Conservation (phyloP, 2,113 vertebrate genomes). For the Taurulus bubalis region DNA sequence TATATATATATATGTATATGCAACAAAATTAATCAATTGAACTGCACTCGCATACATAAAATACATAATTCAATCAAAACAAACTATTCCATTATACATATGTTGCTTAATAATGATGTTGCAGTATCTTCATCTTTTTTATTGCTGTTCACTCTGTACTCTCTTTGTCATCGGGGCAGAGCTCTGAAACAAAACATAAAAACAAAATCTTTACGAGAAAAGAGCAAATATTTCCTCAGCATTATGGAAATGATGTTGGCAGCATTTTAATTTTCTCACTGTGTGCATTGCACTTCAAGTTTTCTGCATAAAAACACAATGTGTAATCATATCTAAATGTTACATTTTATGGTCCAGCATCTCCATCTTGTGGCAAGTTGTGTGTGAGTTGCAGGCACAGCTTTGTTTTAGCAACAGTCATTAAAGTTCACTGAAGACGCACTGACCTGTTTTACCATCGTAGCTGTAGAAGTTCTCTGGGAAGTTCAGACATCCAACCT, state of each 20-base stretch:
- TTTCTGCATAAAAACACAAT: not conserved
- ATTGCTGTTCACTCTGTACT: slow-evolving; percentile 42
- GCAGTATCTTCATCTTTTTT: not conserved
- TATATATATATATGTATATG: too few relatives aligned
- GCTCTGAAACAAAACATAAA: slow-evolving; percentile 65
- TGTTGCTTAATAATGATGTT: slow-evolving; percentile 16
- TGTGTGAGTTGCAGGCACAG: not conserved
- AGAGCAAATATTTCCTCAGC: not conserved
- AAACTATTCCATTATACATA: slow-evolving; percentile 7
- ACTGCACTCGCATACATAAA: not conserved
- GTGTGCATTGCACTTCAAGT: not conserved
- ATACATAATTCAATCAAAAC: slow-evolving; percentile 9
- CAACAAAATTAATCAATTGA: slow-evolving; percentile 10
- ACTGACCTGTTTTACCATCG: slow-evolving; percentile 72
- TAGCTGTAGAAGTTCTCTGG: slow-evolving; percentile 68
- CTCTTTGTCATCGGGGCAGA: slow-evolving; percentile 70
- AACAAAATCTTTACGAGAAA: not conserved
- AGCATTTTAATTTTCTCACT: slow-evolving; percentile 4
- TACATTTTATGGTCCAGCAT: not conserved
- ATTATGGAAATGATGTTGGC: not conserved
- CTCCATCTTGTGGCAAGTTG: slow-evolving; percentile 54
- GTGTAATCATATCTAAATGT: not conserved
- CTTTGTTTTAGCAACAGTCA: not conserved
- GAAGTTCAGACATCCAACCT: slow-evolving; percentile 74
- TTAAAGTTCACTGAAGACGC: not conserved